phyloP scores from a whole-genome alignment of 1,140 invertebrate species.

The Trichonephila clavata region DNA sequence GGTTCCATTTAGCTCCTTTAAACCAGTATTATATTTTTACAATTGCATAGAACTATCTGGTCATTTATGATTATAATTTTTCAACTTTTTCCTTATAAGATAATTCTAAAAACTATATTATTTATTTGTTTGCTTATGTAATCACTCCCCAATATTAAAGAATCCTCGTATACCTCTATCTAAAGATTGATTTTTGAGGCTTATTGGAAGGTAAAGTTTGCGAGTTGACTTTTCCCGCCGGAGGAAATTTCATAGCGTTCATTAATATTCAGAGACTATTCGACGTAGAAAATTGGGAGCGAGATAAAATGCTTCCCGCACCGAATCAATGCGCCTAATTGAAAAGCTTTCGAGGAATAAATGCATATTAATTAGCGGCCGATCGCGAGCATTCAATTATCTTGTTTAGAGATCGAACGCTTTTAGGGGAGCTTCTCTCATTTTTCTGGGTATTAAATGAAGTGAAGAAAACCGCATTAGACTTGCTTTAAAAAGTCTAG shows the following conservation, averaged over 20 bases:
- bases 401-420: not conserved
- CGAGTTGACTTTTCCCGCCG: not conserved
- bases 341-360: not conserved
- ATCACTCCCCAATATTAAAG: too few relatives aligned
- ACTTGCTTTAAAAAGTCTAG: too few relatives aligned
- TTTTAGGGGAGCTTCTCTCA: not conserved
- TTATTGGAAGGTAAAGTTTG: too few relatives aligned
- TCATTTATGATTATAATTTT: too few relatives aligned
- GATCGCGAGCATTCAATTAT: not conserved
- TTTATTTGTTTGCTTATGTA: too few relatives aligned
- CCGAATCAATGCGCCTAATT: not conserved
- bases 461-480: not conserved
- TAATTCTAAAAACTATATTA: too few relatives aligned
- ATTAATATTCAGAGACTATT: not conserved
- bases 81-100: too few relatives aligned
- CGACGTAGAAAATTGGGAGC: not conserved
- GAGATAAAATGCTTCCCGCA: not conserved
- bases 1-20: too few relatives aligned
- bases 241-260: slow-evolving; percentile 5
- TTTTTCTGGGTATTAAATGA: not conserved
- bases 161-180: too few relatives aligned
- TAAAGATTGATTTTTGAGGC: too few relatives aligned
- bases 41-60: too few relatives aligned
- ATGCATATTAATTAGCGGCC: slow-evolving; percentile 30
- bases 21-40: too few relatives aligned